Percentiles rank a stretch among this genome's conserved stretches.
Conservation (phyloP, 1,140 invertebrate species). For the Tetramorium parvispinum region DNA sequence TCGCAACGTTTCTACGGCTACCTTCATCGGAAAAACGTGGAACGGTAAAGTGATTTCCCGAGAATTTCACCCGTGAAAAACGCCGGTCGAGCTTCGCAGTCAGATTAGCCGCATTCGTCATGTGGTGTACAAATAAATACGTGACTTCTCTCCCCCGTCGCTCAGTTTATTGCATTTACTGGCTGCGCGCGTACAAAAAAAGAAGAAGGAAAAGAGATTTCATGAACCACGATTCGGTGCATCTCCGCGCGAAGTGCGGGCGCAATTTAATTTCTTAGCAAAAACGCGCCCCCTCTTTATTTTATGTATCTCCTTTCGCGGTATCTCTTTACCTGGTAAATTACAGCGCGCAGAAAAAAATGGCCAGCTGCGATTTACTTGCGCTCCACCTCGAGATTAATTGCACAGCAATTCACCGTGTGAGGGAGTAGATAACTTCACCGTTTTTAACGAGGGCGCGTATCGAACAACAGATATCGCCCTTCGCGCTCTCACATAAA, state of each 20-base stretch:
- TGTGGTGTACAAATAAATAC: constrained; percentile 46
- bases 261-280: constrained; percentile 59
- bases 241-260: not conserved
- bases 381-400: constrained; percentile 33
- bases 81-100: not conserved
- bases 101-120: constrained; percentile 45
- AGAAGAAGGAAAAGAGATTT: constrained; percentile 8
- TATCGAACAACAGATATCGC: constrained; percentile 42
- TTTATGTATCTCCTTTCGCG: constrained; percentile 35
- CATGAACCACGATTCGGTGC: constrained; percentile 1
- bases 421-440: constrained; percentile 25
- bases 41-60: constrained; percentile 21
- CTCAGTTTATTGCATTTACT: constrained; percentile 48
- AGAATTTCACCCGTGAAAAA: constrained; percentile 38
- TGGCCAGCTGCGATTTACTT: constrained; percentile 34
- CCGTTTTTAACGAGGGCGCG: constrained; percentile 34
- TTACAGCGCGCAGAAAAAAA: constrained; percentile 30
- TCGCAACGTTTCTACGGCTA: not conserved
- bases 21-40: not conserved
- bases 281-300: constrained; percentile 2
- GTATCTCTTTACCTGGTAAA: constrained; percentile 51
- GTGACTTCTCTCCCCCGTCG: not conserved
- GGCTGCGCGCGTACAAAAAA: not conserved
- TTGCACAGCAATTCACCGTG: constrained; percentile 31
- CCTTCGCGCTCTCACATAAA: not conserved